A percentile compares a stretch with the other conserved stretches of the same genome.
phyloP scores from a whole-genome alignment of 92 coral and sea anemone species.

The Porites evermanni region DNA sequence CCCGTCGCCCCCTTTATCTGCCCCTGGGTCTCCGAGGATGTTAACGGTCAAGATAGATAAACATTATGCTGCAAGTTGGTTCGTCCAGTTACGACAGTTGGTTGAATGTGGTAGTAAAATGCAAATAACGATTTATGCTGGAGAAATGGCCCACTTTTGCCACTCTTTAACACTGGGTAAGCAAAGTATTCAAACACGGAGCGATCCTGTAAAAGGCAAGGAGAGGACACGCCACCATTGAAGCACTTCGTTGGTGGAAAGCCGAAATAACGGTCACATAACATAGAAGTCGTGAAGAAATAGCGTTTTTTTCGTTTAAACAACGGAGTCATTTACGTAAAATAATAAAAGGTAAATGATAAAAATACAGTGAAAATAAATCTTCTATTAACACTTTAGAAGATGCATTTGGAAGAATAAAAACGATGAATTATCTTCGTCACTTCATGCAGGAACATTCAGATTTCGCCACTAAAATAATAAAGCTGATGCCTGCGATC shows the following conservation, averaged over 20 bases:
- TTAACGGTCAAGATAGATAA: no score
- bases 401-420: background rate
- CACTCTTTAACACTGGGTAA: no score
- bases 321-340: constrained; percentile 9
- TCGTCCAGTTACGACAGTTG: no score
- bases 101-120: no score
- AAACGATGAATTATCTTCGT: background rate
- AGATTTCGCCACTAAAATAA: background rate
- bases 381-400: background rate
- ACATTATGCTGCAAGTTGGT: no score
- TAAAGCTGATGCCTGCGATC: background rate
- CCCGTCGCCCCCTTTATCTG: no score
- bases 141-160: no score
- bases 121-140: no score
- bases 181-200: background rate
- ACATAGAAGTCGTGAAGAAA: constrained; percentile 11
- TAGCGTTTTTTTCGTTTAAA: background rate
- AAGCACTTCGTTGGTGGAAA: constrained; percentile 15
- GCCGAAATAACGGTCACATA: constrained; percentile 11
- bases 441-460: constrained; percentile 9
- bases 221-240: background rate
- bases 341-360: background rate
- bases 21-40: no score
- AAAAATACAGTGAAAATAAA: constrained; percentile 6
- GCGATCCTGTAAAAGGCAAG: background rate